Evolutionary conservation across 2,797 vertebrate genomes (phyloP), one percentile per base, ranked within the genome.

Genomic region (Ciconia nigra): DNA sequence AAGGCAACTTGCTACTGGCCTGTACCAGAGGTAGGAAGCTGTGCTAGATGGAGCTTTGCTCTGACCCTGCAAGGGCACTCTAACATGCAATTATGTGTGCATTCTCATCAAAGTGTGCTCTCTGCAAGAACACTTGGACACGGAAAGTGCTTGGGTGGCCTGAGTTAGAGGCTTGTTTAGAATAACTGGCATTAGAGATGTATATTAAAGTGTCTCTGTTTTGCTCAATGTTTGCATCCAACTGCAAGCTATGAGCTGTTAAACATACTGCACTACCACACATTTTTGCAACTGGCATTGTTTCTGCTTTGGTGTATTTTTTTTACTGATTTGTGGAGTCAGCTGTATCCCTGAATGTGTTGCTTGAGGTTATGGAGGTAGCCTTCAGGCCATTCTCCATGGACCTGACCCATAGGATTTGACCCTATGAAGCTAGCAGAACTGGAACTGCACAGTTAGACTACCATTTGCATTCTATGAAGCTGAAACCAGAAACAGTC

Each of bases 21-120:
- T 52, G 33, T 55, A 0, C 29, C 67, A 52, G 69, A 19, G 12
- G 13, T 1, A 9, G 82, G 86, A 37, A 10, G 25, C 59, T 55
- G 25, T 35, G 67, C 49, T 59, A 26, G 71, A 16, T 15, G 54
- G 54, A 74, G 47, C 57, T n/a, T 51, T 77, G 37, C 62, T 57
- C 59, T 47, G 31, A 47, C 35, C 22, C 15, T 22, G 24, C 59
- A n/a, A 39, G 35, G 41, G 9, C 31, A 29, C 20, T 13, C 17
- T 18, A 18, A n/a, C 22, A 3, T 22, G 49, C n/a, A 22, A 6
- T 33, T 22, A 16, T 13, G 33, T 26, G 17, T 1, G 1, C 0
- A 2, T 46, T 83, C 37, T 31, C 26, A 26, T 76, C 37, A 11
- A 44, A 49, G 25, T 37, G 54, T 31, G 16, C 44, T 21, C 54